These are phyloP conservation scores for Drosophila ustulata DNA, from an alignment of 2,888 invertebrate genomes.

Conservation along the genomic window DNA sequence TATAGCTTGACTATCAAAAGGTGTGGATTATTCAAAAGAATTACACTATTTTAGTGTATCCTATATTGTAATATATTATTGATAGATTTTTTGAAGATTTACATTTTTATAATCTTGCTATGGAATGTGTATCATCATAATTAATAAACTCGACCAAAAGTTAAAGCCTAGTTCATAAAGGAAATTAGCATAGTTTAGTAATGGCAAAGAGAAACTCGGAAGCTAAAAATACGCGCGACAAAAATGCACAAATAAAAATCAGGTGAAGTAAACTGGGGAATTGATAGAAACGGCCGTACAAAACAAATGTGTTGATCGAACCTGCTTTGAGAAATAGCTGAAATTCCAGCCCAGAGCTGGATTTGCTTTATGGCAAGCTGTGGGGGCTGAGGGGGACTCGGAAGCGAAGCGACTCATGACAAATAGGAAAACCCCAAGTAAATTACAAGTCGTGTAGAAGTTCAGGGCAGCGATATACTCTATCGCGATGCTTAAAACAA, in stretches of 20 bases:
- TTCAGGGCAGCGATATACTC: conserved; percentile 11
- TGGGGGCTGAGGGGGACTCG: neutral
- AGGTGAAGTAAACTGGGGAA: conserved; percentile 79
- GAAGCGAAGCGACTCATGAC: conserved; percentile 38
- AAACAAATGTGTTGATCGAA: conserved; percentile 64
- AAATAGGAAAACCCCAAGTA: conserved; percentile 45
- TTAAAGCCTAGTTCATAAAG: conserved; percentile 59
- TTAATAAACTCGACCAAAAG: conserved; percentile 51
- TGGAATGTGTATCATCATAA: conserved; percentile 56
- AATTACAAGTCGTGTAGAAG: conserved; percentile 43
- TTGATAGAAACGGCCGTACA: conserved; percentile 48
- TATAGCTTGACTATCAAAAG: too few relatives aligned
- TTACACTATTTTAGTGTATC: too few relatives aligned
- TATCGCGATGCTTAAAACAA: neutral
- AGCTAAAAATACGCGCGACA: conserved; percentile 78
- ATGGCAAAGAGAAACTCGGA: conserved; percentile 23
- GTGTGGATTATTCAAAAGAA: too few relatives aligned
- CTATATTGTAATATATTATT: too few relatives aligned
- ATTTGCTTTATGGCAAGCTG: conserved; percentile 15
- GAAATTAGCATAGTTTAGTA: conserved; percentile 68
- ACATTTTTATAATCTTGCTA: conserved; percentile 5
- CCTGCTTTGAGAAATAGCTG: conserved; percentile 71
- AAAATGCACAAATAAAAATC: conserved; percentile 73
- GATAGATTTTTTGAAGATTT: neutral
- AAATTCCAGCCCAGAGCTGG: conserved; percentile 62